Base-by-base conservation (phyloP, 2,888 invertebrate genomes). In the Cynaeus angustus region DNA sequence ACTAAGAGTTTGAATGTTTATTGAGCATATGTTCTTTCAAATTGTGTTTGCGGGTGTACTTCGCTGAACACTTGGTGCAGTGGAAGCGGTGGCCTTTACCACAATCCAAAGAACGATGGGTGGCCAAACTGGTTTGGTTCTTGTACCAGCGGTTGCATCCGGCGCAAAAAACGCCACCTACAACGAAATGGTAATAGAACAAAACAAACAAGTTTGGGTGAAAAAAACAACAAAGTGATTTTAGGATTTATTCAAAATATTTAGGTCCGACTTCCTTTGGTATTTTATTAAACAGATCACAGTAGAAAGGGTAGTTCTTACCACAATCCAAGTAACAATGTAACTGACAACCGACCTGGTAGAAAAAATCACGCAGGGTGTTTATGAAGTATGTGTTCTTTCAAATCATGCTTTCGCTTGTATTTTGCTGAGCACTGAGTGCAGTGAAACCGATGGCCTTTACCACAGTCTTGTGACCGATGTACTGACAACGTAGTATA, bases 401-500 rank as follows among this genome's bases (percentile, higher is more conserved):
- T 55, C n/a, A 37, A 21, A 14, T 16, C 55, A 7, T 55, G 41
- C 38, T 55, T 55, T 4, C 55, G 8, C 37, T 55, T 55, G 16
- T 38, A 55, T 21, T 38, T 55, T 8, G 55, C 37, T 9, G 55
- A 16, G 37, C 55, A 55, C 21, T 9, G n/a, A 10, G n/a, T 37
- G 21, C 61, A 61, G 13, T 48, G 46, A 33, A 37, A 61, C 5
- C 26, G 48, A 5, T 10, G 12, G 5, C 48, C 48, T 37, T 61
- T 61, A 8, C 61, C 61, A 67, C 81, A 81, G 59, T 81, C 81
- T 53, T 79, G 68, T 6, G 77, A 79, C 1, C 74, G 75, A 62
- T 82, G 82, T 4, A 77, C 75, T 21, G 75, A 74, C 55, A 82
- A 70, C 37, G 78, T 80, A 46, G 77, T 77, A 16, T 68, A 68